Conservation (phyloP, 2,797 vertebrate genomes). For the Cyclura pinguis region DNA sequence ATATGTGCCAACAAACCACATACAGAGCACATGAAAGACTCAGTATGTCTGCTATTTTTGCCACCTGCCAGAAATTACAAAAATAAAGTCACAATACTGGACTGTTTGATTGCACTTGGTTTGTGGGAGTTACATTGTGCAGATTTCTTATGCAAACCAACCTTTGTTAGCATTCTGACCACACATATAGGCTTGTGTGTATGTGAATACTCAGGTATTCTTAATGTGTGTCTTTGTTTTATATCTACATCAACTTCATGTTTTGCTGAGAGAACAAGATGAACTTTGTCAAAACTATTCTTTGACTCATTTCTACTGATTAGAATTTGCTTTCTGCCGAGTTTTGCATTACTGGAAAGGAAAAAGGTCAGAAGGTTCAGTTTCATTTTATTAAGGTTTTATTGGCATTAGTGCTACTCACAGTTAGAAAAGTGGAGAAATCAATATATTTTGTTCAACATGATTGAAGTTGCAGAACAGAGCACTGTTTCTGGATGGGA, state of each 20-base stretch:
- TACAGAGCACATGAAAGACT: not conserved
- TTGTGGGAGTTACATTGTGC: not conserved
- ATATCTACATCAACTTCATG: not conserved
- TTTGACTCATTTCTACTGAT: not conserved
- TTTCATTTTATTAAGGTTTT: slow-evolving; percentile 57
- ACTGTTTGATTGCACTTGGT: not conserved
- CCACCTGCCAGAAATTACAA: not conserved
- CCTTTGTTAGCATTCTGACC: not conserved
- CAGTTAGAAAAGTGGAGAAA: slow-evolving; percentile 38
- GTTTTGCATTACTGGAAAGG: slow-evolving; percentile 40
- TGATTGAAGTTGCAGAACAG: slow-evolving; percentile 35
- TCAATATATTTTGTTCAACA: slow-evolving; percentile 32
- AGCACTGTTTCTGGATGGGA: slow-evolving; percentile 12
- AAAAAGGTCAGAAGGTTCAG: not conserved
- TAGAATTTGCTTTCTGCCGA: slow-evolving; percentile 38
- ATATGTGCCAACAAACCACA: not conserved
- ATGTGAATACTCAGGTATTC: not conserved
- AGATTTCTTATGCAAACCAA: not conserved
- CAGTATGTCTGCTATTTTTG: not conserved
- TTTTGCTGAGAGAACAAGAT: not conserved
- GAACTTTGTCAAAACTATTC: not conserved
- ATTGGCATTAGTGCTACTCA: slow-evolving; percentile 33
- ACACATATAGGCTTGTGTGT: not conserved
- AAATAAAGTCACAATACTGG: not conserved
- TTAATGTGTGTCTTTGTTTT: not conserved